Conservation (phyloP, 2,113 vertebrate genomes). For the Zeus faber region DNA sequence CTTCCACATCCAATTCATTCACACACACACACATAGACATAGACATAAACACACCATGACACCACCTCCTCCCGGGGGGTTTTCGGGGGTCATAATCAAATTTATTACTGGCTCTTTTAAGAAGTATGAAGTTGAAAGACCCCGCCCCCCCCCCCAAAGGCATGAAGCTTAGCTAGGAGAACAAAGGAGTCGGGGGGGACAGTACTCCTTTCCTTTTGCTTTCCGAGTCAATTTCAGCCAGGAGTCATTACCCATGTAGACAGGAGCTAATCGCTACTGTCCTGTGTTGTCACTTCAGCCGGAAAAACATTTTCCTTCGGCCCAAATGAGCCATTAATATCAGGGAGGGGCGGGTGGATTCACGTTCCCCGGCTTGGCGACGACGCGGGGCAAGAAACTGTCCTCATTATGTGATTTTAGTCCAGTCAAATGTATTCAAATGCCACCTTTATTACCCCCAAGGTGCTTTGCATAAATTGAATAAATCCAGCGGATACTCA, state of each 20-base stretch:
- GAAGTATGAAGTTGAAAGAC: too few species aligned
- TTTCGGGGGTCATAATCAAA: too few species aligned
- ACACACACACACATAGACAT: too few species aligned
- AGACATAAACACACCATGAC: too few species aligned
- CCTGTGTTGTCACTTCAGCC: constrained; percentile 54
- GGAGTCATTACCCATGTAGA: constrained; percentile 53
- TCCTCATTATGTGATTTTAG: constrained; percentile 79
- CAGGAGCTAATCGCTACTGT: constrained; percentile 56
- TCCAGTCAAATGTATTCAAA: constrained; percentile 80
- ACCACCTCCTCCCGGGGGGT: too few species aligned
- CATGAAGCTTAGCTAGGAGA: constrained; percentile 35
- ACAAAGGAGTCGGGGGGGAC: constrained; percentile 34
- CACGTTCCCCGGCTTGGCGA: constrained; percentile 61
- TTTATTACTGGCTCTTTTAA: too few species aligned
- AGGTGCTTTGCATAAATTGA: constrained; percentile 82
- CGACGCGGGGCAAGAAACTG: constrained; percentile 59
- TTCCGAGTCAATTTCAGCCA: constrained; percentile 36
- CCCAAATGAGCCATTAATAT: constrained; percentile 71
- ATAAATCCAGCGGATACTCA: constrained; percentile 77
- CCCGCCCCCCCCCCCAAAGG: too few species aligned
- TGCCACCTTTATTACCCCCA: constrained; percentile 79
- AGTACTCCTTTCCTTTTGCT: constrained; percentile 25
- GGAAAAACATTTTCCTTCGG: constrained; percentile 53
- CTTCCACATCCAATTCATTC: too few species aligned
- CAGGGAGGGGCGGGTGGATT: constrained; percentile 39